Base-by-base conservation (phyloP, 2,113 vertebrate genomes). In the Butastur rufipennis region DNA sequence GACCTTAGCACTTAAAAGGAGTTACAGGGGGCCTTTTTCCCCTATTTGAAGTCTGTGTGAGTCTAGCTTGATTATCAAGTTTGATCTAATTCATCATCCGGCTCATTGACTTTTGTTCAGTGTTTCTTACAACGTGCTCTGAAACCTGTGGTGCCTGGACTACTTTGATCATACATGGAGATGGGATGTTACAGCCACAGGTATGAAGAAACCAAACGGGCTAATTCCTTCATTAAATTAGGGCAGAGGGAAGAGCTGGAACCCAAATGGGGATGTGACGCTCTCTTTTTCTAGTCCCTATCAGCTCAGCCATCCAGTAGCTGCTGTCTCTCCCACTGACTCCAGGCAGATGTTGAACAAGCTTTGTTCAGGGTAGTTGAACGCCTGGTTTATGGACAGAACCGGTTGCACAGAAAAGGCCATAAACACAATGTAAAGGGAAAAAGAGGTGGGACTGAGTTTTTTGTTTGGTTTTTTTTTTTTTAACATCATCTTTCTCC, bases 401-500 rank as follows among this genome's bases (percentile, higher is more conserved):
- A 29, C 7, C 0, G 0, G 14, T 18, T 61, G 29, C 58, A 45
- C 7, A 27, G n/a, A 62, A 31, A 59, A 63, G 32, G 25, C 43
- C 21, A 5, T 53, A 48, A 71, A 31, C 25, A 68, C 20, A 59
- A 22, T 5, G 9, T 34, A 53, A 80, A 72, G 18, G 56, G 27
- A 47, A 82, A 75, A 89, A 36, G 4, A 36, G 18, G 18, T 6
- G 7, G 11, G 19, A 72, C 16, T 55, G 45, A 58, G 20, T 0
- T 7, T 2, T 47, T 5, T 19, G 4, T 23, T 58, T 36, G 8
- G 8, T 1, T 0, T 27, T 67, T 42, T 71, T 45, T 61, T 45
- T 72, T 45, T 17, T 36, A 36, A 36, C 36, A 36, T 36, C 36
- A 36, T 55, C 14, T 82, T 73, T 29, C 26, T 65, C 70, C 29